phyloP scores from a whole-genome alignment of 2,888 invertebrate genomes.

The Ischnus inquisitorius region DNA sequence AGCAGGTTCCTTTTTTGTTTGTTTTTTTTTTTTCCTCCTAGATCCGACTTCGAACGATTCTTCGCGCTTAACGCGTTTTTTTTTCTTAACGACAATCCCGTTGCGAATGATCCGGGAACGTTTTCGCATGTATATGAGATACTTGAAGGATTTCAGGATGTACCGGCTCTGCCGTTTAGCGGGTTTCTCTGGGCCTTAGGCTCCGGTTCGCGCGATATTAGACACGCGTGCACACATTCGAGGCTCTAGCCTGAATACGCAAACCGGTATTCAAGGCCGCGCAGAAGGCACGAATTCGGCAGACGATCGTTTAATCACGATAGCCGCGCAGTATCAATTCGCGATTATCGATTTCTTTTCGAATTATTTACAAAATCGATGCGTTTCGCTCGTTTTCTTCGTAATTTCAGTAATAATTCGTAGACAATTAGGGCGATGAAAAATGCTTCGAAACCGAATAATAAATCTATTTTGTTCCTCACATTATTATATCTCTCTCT shows the following conservation, averaged over 20 bases:
- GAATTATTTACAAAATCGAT: no score
- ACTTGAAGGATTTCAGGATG: constrained; percentile 11
- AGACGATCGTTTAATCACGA: neutral
- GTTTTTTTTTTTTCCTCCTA: neutral
- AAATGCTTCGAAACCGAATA: no score
- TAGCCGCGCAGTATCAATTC: neutral
- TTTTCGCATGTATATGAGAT: neutral
- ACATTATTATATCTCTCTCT: no score
- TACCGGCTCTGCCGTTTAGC: neutral
- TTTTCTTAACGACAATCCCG: neutral
- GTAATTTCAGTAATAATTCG: no score
- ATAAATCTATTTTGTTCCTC: no score
- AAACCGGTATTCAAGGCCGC: neutral
- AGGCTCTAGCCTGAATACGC: neutral
- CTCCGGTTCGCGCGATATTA: constrained; percentile 1
- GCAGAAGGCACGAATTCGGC: neutral
- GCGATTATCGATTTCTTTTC: neutral
- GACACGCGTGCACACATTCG: neutral
- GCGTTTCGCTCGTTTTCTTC: no score
- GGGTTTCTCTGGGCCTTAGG: neutral
- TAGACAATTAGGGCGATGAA: no score
- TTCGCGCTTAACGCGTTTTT: neutral
- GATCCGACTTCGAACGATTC: constrained; percentile 5
- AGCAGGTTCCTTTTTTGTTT: no score
- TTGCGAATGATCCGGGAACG: neutral